Evolutionary conservation across 2,797 vertebrate genomes (phyloP).

Genomic region (Perodicticus potto): DNA sequence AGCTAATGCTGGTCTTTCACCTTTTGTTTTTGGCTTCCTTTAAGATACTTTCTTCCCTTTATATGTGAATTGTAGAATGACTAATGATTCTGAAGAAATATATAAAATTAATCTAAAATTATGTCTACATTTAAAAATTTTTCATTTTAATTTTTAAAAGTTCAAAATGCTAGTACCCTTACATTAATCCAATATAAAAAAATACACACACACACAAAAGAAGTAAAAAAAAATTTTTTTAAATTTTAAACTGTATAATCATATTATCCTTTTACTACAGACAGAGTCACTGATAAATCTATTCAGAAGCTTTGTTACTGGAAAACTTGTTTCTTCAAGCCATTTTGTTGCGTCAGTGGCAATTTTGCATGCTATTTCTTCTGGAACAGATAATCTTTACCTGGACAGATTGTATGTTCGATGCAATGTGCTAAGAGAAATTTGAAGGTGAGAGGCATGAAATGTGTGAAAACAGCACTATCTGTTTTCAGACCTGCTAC

Average conservation of each 20-base stretch:
- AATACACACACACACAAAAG: too few relatives aligned
- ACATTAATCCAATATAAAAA: too few relatives aligned
- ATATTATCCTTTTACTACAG: neutral
- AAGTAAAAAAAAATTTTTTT: neutral
- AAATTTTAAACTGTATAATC: neutral
- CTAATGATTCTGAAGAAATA: neutral
- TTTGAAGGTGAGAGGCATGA: neutral
- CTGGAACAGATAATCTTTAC: neutral
- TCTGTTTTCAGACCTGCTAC: neutral
- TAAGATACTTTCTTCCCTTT: neutral
- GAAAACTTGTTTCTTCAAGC: neutral
- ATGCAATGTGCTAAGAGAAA: neutral
- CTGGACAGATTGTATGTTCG: neutral
- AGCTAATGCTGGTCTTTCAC: neutral
- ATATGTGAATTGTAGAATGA: neutral
- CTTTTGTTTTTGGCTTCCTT: neutral
- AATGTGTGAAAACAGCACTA: neutral
- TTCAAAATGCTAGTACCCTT: neutral
- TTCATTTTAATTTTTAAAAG: neutral
- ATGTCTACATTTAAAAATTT: neutral
- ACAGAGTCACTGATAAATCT: neutral
- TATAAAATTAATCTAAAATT: neutral
- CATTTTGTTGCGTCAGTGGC: neutral
- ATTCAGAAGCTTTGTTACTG: neutral
- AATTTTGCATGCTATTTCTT: neutral